Conservation (phyloP, 2,888 invertebrate species). For the Phymatocera aterrima region DNA sequence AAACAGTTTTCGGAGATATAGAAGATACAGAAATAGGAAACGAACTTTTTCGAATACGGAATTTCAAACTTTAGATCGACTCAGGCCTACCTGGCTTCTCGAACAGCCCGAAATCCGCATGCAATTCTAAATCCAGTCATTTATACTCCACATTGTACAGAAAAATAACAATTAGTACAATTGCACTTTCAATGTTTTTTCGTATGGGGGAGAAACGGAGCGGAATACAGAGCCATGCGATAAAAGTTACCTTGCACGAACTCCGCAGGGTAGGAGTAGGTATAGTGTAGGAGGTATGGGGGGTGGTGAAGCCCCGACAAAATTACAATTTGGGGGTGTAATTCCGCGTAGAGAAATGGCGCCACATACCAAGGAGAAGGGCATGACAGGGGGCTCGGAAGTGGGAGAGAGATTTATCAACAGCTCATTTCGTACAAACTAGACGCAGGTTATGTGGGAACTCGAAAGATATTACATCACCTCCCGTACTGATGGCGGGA, state of each 20-base stretch:
- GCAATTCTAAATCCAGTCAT: no score
- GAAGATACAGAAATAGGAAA: no score
- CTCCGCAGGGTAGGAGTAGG: neutral
- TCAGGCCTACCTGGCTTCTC: no score
- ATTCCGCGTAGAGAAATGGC: conserved; percentile 72
- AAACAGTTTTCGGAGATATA: no score
- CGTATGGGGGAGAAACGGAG: neutral
- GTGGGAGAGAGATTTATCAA: conserved; percentile 70
- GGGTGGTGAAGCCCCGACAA: conserved; percentile 64
- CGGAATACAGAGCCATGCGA: neutral
- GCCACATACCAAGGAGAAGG: conserved; percentile 65
- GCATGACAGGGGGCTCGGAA: conserved; percentile 51
- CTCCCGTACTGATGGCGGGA: conserved; percentile 68
- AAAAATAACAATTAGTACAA: no score
- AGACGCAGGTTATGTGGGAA: conserved; percentile 69
- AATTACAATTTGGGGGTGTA: conserved; percentile 74
- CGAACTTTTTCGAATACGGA: no score
- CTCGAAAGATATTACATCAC: conserved; percentile 73
- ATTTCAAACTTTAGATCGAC: no score
- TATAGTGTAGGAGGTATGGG: conserved; percentile 31
- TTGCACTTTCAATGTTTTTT: neutral
- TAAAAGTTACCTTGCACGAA: conserved; percentile 31
- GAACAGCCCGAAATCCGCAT: no score
- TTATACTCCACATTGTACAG: no score
- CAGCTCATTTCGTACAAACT: conserved; percentile 72